Evolutionary conservation across 1,140 invertebrate genomes (phyloP), one percentile per base, ranked within the genome.

Genomic region (Condylostylus longicornis): DNA sequence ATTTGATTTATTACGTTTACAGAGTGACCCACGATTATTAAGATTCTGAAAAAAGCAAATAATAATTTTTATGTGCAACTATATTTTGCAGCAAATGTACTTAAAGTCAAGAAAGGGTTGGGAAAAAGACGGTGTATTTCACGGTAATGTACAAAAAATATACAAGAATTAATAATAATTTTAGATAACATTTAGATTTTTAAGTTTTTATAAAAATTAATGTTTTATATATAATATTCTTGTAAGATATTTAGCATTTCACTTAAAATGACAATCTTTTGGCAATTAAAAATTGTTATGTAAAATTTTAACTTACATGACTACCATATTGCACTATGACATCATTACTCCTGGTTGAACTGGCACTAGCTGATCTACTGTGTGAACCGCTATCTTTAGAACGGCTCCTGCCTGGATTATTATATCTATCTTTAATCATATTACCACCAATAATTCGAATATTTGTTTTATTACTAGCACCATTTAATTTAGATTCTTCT

Each of bases 301-400:
- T 19, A 12, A 18, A 19, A 17, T 5, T 30, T 17, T 5, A 35
- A 51, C 54, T 49, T 39, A 59, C 54, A 37, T 59, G 54, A 31
- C 54, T 60, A 43, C 51, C 53, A 44, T 57, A 60, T 35, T 61
- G 53, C 17, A 57, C 44, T 20, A 61, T 44, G 19, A 63, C 48
- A 35, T 62, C 58, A 13, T 54, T 57, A 42, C 62, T 65, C 13
- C 59, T 49, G 13, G 63, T 64, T 9, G 66, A 68, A 36, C 66
- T 69, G 20, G 67, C 68, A 39, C 70, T 72, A 33, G 70, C 68
- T 6, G 71, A 72, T 18, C 75, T 64, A 42, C 72, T 75, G 60
- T 77, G 75, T 28, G 72, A 75, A 29, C 75, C 74, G n/a, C 73
- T 76, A 53, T 79, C 74, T 10, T 71, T 54, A 6, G 71, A 70